A percentile compares a stretch with the other conserved stretches of the same genome.
phyloP scores from a whole-genome alignment of 2,113 vertebrate genomes.

The Perca fluviatilis region DNA sequence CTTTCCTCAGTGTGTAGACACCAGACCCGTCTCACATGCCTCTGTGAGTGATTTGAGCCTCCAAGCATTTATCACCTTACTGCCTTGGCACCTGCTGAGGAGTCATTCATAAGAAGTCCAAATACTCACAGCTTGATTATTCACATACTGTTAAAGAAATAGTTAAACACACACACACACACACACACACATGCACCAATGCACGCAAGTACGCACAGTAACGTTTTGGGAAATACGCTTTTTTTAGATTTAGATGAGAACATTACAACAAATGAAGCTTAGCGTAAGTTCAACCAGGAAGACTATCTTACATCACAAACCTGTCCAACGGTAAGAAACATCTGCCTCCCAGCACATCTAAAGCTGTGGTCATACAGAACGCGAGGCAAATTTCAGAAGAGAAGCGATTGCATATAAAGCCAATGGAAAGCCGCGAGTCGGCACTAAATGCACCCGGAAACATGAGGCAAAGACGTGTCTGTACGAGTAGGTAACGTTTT shows the following conservation, averaged over 20 bases:
- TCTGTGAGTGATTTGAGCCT: slow-evolving; percentile 62
- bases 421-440: background rate
- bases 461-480: background rate
- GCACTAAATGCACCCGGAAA: background rate
- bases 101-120: slow-evolving; percentile 60
- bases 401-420: background rate
- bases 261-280: no score
- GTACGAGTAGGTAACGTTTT: background rate
- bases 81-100: slow-evolving; percentile 48
- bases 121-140: slow-evolving; percentile 22
- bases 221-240: background rate
- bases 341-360: background rate
- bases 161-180: background rate
- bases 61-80: slow-evolving; percentile 73
- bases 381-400: background rate
- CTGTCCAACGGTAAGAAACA: background rate
- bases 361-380: background rate
- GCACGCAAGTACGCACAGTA: no score
- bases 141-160: slow-evolving; percentile 16
- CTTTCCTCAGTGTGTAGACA: slow-evolving; percentile 55
- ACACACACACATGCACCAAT: no score
- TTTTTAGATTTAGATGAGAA: slow-evolving; percentile 1
- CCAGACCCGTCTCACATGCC: slow-evolving; percentile 72
- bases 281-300: no score
- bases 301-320: no score